Conservation (phyloP, 2,113 vertebrate species). For the Percina caprodes region DNA sequence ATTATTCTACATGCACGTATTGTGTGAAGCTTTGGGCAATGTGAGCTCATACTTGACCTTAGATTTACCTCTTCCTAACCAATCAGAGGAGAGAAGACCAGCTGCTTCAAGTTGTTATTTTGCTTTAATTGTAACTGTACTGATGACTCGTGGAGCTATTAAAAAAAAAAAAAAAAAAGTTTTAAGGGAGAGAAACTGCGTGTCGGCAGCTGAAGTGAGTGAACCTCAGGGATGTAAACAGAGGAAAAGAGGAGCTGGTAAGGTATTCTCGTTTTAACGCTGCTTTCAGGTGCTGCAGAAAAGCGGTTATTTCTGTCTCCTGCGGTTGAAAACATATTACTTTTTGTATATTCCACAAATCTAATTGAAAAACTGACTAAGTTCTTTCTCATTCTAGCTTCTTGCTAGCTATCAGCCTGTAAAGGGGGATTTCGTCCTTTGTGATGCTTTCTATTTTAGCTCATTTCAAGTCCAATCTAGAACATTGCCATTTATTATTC, state of each 20-base stretch:
- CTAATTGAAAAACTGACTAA: not conserved
- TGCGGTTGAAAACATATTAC: not conserved
- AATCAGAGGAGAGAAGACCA: constrained; percentile 21
- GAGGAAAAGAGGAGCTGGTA: constrained; percentile 13
- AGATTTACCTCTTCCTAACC: constrained; percentile 26
- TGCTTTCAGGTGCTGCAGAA: constrained; percentile 38
- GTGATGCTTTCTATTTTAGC: not conserved
- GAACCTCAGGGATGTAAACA: constrained; percentile 22
- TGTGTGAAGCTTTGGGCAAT: constrained; percentile 6
- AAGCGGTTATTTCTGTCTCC: constrained; percentile 14
- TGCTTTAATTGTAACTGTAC: not conserved
- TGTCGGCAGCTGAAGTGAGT: constrained; percentile 4
- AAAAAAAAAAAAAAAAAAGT: not conserved
- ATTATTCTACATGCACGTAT: constrained; percentile 8
- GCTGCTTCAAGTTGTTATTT: not conserved
- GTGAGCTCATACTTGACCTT: not conserved
- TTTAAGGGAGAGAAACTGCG: not conserved
- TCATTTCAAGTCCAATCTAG: not conserved
- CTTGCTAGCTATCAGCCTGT: not conserved
- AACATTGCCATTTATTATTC: no score
- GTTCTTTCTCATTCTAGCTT: not conserved
- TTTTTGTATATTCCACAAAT: not conserved
- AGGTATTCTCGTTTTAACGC: constrained; percentile 41
- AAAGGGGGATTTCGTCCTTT: not conserved
- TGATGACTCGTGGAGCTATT: not conserved